These are phyloP conservation scores for Thereva nobilitata DNA, from an alignment of 2,888 invertebrate species.

Conservation along the genomic window DNA sequence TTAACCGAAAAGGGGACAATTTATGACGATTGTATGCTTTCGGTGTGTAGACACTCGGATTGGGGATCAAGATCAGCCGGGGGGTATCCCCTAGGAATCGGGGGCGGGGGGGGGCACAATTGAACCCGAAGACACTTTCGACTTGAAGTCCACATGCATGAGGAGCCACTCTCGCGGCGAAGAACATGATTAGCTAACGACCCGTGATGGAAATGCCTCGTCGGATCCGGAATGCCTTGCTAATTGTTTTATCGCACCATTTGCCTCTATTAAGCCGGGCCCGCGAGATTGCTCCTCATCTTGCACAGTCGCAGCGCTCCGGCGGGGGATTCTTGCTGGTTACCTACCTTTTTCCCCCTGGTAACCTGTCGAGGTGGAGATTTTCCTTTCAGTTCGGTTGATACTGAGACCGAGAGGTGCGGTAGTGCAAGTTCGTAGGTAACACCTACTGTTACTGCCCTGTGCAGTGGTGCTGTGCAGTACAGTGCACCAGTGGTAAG, in stretches of 20 bases:
- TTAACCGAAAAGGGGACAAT: slow-evolving; percentile 25
- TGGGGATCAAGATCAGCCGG: neutral
- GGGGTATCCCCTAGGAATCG: neutral
- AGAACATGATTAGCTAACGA: slow-evolving; percentile 8
- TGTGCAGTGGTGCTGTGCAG: slow-evolving; percentile 42
- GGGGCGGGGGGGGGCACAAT: neutral
- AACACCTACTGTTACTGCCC: slow-evolving; percentile 36
- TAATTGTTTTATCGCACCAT: slow-evolving; percentile 46
- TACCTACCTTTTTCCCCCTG: slow-evolving; percentile 15
- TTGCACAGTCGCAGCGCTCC: slow-evolving; percentile 12
- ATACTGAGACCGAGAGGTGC: slow-evolving; percentile 27
- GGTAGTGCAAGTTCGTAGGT: slow-evolving; percentile 38
- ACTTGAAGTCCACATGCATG: neutral
- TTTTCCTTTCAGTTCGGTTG: slow-evolving; percentile 26
- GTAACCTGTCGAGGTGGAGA: slow-evolving; percentile 28
- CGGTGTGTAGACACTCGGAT: neutral
- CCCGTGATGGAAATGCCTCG: slow-evolving; percentile 25
- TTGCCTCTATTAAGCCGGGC: slow-evolving; percentile 44
- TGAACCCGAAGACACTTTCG: neutral
- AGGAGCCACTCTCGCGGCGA: neutral
- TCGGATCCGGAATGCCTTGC: slow-evolving; percentile 38
- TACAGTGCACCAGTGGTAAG: slow-evolving; percentile 18
- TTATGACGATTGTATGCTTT: slow-evolving; percentile 27
- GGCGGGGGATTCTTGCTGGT: slow-evolving; percentile 9
- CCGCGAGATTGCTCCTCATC: slow-evolving; percentile 39